Conservation (phyloP, 2,888 invertebrate species). For the Troilus luridus region DNA sequence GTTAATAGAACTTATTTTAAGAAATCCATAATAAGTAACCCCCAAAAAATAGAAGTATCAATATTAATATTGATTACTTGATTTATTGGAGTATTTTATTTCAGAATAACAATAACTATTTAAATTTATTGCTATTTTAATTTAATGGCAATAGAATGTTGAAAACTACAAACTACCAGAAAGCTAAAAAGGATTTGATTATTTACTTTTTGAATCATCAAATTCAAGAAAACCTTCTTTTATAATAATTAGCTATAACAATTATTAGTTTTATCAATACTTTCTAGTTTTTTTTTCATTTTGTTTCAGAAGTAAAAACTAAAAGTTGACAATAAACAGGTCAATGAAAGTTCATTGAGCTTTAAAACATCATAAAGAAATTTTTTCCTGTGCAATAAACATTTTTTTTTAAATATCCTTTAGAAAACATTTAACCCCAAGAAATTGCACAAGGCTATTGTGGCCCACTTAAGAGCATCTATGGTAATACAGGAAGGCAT, state of each 20-base stretch:
- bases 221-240: not conserved
- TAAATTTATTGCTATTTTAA: not conserved
- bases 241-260: not conserved
- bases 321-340: not conserved
- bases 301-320: not conserved
- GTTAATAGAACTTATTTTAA: not conserved
- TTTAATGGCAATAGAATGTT: not conserved
- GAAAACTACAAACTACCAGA: not conserved
- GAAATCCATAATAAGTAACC: too few relatives aligned
- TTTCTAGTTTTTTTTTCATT: too few relatives aligned
- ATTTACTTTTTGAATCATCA: too few relatives aligned
- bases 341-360: not conserved
- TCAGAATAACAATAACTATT: not conserved
- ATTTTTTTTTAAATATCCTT: not conserved
- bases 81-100: too few relatives aligned
- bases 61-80: too few relatives aligned
- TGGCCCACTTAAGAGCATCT: slow-evolving; percentile 6
- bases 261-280: not conserved
- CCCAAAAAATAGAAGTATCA: too few relatives aligned
- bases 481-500: slow-evolving; percentile 38
- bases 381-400: not conserved
- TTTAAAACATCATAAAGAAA: not conserved
- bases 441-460: not conserved
- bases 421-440: not conserved
- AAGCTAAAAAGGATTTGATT: too few relatives aligned